Evolutionary conservation across 2,888 invertebrate genomes (phyloP).

Genomic region (Stenodera caucasica): DNA sequence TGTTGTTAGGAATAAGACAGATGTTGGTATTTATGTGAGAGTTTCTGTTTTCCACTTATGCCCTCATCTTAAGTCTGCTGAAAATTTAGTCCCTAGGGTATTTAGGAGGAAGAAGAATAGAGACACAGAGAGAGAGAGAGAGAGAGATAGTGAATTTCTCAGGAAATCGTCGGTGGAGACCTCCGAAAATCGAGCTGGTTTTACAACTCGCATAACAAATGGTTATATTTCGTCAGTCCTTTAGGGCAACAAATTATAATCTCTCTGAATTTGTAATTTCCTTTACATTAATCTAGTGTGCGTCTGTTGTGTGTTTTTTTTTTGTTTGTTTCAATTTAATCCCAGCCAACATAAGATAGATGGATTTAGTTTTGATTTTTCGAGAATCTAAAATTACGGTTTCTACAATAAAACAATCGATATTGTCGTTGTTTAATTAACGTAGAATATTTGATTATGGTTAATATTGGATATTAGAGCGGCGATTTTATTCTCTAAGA

Average conservation of each 20-base stretch:
- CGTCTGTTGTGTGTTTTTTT: background rate
- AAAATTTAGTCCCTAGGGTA: background rate
- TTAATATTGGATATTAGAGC: background rate
- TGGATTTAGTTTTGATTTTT: too few relatives aligned
- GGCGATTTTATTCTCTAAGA: background rate
- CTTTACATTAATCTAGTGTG: background rate
- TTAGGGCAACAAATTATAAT: slow-evolving; percentile 4
- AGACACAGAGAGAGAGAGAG: background rate
- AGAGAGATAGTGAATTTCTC: background rate
- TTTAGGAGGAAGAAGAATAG: too few relatives aligned
- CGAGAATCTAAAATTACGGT: too few relatives aligned
- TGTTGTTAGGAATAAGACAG: background rate
- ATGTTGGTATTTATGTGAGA: background rate
- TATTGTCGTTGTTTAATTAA: background rate
- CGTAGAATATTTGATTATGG: background rate
- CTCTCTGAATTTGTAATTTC: slow-evolving; percentile 3
- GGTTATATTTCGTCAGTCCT: slow-evolving; percentile 4
- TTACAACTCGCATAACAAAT: slow-evolving; percentile 3
- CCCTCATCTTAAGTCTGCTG: background rate
- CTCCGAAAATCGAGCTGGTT: background rate
- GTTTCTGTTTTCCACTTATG: slow-evolving; percentile 1
- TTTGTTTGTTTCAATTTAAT: too few relatives aligned
- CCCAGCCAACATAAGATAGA: too few relatives aligned
- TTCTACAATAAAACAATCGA: background rate
- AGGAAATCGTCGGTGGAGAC: background rate